Conservation (phyloP, 2,888 invertebrate genomes). For the Acleris laterana region DNA sequence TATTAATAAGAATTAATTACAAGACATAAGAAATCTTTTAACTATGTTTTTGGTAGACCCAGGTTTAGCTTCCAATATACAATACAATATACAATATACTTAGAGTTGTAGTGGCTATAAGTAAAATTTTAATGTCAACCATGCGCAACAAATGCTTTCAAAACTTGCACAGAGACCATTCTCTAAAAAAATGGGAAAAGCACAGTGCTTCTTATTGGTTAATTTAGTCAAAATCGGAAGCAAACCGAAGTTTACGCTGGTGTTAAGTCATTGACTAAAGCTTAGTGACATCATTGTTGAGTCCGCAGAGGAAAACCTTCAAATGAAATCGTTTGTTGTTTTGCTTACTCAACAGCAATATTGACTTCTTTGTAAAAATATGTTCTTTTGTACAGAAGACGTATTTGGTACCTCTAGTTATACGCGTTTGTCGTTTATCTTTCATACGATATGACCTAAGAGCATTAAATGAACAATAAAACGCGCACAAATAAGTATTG, state of each 20-base stretch:
- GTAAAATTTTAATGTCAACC: no score
- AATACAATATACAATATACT: no score
- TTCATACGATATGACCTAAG: not conserved
- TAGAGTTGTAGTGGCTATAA: no score
- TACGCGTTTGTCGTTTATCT: slow-evolving; percentile 7
- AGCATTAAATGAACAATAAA: slow-evolving; percentile 20
- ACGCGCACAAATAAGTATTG: slow-evolving; percentile 49
- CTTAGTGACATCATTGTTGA: slow-evolving; percentile 17
- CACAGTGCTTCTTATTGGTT: no score
- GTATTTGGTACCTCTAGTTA: not conserved
- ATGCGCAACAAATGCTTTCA: no score
- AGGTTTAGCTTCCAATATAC: no score
- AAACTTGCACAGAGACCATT: no score
- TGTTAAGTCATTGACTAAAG: slow-evolving; percentile 2
- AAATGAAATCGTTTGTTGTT: slow-evolving; percentile 12
- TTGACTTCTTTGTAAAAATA: not conserved
- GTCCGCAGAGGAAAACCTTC: slow-evolving; percentile 16
- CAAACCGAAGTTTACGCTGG: not conserved
- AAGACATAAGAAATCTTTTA: no score
- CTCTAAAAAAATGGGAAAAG: no score
- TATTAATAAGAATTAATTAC: no score
- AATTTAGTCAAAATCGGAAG: not conserved
- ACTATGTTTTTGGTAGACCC: no score
- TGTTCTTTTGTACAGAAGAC: no score
- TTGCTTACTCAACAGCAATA: slow-evolving; percentile 7